A percentile compares a stretch with the other conserved stretches of the same genome.
Evolutionary conservation across 53 echinoderm and acorn worm genomes (phyloP).

Genomic region (Henricia sp.): DNA sequence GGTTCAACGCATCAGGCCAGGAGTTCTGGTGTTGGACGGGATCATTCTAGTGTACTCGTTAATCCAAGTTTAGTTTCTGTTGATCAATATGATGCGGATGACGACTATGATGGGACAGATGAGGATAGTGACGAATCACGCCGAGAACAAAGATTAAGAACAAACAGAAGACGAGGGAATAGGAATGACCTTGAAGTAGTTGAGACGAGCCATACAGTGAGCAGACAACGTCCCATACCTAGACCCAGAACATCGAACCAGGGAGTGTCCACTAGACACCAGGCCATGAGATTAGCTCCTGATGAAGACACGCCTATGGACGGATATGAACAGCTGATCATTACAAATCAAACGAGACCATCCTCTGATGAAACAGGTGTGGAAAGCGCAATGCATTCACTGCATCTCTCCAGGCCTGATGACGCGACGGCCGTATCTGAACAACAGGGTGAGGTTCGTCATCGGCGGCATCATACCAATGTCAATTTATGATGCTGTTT

Average conservation of each 20-base stretch:
- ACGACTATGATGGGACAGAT: conserved; percentile 35
- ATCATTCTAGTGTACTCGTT: conserved; percentile 30
- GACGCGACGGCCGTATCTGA: conserved; percentile 10
- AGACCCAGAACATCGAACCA: not conserved
- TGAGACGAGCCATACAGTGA: not conserved
- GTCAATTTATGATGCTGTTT: conserved; percentile 2
- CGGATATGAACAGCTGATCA: not conserved
- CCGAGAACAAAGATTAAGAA: conserved; percentile 3
- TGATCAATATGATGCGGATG: conserved; percentile 46
- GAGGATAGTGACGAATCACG: not conserved
- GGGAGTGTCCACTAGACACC: conserved; percentile 50
- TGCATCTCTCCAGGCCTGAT: conserved; percentile 19
- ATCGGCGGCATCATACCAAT: conserved; percentile 18
- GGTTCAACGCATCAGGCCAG: too few species aligned
- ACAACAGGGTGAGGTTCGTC: not conserved
- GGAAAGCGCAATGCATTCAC: conserved; percentile 23
- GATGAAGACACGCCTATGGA: too few species aligned
- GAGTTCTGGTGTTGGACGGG: conserved; percentile 43
- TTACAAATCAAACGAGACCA: too few species aligned
- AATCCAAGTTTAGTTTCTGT: conserved; percentile 23
- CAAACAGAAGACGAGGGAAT: not conserved
- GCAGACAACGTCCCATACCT: not conserved
- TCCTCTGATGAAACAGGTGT: too few species aligned
- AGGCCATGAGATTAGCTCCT: conserved; percentile 62
- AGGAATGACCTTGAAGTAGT: not conserved